Base-by-base conservation (phyloP, 2,888 invertebrate species). In the Leucania comma region DNA sequence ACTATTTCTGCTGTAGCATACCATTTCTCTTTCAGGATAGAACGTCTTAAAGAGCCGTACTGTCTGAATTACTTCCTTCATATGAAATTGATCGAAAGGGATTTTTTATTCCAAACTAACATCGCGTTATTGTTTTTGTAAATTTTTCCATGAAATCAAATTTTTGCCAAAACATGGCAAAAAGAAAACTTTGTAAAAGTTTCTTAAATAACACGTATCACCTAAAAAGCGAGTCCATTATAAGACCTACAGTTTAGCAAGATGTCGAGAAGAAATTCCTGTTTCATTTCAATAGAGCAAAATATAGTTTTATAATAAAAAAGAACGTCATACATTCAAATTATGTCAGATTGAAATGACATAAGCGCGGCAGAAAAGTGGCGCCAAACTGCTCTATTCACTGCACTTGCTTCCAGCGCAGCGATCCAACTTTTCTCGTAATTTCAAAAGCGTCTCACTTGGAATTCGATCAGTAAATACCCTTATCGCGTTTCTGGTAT, bases 381-480 rank as follows among this genome's bases (percentile, higher is more conserved):
- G 78, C 74, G 74, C 65, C 82, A 78, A 82, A 72, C 78, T 74
- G 56, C 59, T 59, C 58, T 69, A 72, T 68, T 79, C 63, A 71
- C 72, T 75, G 65, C 58, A 53, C 71, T 67, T 60, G 53, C 68
- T 64, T 60, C 51, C 66, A 67, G 48, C 56, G 58, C 64, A 59
- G n/a, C 78, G 65, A 66, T 56, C 54, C 57, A 85, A 80, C 71
- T 83, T 84, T 83, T 71, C 84, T 76, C 76, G 61, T 80, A 76
- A 75, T 75, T 82, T 72, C 69, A 73, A 80, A 65, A 76, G 46
- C 59, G 70, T 75, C 78, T 73, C 71, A 78, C 72, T 81, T 66
- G 86, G 84, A 86, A 86, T 83, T 85, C 82, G 82, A 83, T 84
- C 84, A 81, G 86, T 83, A 88, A 89, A 87, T 84, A 87, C 82